These are phyloP conservation scores for Holothuria scabra DNA, from an alignment of 53 echinoderm and acorn worm genomes.

Conservation along the genomic window DNA sequence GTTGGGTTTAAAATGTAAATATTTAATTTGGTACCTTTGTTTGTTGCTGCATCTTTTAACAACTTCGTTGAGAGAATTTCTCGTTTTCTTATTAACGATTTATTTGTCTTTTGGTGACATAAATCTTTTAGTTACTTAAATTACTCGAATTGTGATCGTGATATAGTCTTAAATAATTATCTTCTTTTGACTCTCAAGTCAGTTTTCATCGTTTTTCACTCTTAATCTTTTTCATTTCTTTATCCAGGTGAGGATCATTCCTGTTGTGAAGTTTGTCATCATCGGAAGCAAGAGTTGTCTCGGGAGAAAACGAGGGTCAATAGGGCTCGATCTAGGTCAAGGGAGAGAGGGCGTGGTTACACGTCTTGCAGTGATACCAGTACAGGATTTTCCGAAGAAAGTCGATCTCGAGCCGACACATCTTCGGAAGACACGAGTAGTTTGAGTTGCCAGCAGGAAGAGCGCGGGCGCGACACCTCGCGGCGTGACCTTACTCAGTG, in stretches of 20 bases:
- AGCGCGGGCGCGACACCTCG: background rate
- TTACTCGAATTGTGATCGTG: too few species aligned
- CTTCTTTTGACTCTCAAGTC: too few species aligned
- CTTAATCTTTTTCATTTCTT: background rate
- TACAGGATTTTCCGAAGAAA: slow-evolving; percentile 41
- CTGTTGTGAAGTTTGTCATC: slow-evolving; percentile 42
- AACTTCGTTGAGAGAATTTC: too few species aligned
- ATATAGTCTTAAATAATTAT: too few species aligned
- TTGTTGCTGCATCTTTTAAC: too few species aligned
- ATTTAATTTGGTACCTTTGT: too few species aligned
- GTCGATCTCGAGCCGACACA: slow-evolving; percentile 34
- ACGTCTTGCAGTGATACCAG: slow-evolving; percentile 33
- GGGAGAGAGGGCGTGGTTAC: slow-evolving; percentile 22
- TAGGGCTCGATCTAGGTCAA: slow-evolving; percentile 25
- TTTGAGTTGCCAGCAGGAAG: slow-evolving; percentile 30
- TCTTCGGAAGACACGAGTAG: slow-evolving; percentile 43
- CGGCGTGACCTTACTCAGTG: slow-evolving; percentile 27
- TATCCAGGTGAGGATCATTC: slow-evolving; percentile 34
- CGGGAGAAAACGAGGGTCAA: slow-evolving; percentile 43
- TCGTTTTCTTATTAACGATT: too few species aligned
- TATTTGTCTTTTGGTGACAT: too few species aligned
- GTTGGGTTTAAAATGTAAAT: too few species aligned
- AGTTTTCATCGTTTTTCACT: too few species aligned
- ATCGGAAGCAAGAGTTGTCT: slow-evolving; percentile 29
- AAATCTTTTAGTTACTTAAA: too few species aligned